Evolutionary conservation across 2,888 invertebrate species (phyloP).

Genomic region (Ectropis crepuscularia): DNA sequence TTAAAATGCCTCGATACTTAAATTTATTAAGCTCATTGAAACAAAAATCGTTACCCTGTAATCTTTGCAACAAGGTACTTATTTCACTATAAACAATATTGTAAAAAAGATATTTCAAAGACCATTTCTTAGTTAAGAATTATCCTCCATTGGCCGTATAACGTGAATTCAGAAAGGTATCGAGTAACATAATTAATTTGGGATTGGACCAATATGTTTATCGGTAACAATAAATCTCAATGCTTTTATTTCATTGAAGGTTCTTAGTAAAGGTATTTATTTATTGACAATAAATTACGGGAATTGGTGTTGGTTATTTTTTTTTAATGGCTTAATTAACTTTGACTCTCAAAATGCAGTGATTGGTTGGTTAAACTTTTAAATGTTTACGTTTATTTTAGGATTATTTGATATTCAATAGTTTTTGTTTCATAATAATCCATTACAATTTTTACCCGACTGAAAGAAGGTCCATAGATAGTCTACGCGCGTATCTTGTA

Average conservation of each 20-base stretch:
- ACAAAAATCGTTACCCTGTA: too few relatives aligned
- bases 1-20: neutral
- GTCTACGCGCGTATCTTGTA: too few relatives aligned
- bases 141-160: conserved; percentile 22
- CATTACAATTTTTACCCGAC: too few relatives aligned
- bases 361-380: too few relatives aligned
- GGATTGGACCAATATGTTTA: conserved; percentile 38
- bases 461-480: too few relatives aligned
- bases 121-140: conserved; percentile 17
- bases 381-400: too few relatives aligned
- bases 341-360: too few relatives aligned
- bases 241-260: conserved; percentile 1
- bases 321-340: too few relatives aligned
- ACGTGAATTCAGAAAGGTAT: conserved; percentile 32
- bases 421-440: too few relatives aligned
- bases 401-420: too few relatives aligned
- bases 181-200: conserved; percentile 41
- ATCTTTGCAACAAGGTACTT: neutral
- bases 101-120: neutral
- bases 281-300: neutral
- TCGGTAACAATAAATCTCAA: conserved; percentile 28
- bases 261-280: neutral
- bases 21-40: too few relatives aligned
- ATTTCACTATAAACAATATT: neutral
- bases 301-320: too few relatives aligned